phyloP scores from a whole-genome alignment of 2,797 vertebrate species.

The Micromesistius poutassou region DNA sequence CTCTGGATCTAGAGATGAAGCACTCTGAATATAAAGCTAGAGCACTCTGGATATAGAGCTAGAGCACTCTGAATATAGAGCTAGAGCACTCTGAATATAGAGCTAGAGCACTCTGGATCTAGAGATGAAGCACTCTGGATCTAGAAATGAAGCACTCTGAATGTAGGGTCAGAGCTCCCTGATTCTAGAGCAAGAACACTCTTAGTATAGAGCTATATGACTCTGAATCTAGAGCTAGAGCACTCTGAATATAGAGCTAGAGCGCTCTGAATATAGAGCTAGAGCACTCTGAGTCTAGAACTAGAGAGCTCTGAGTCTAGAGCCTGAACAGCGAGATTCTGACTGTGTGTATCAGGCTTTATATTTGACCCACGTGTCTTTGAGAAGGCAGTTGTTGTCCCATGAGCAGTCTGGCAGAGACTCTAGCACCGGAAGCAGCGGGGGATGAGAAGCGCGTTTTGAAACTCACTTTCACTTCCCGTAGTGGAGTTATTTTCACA shows the following conservation, averaged over 20 bases:
- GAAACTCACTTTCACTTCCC: constrained; percentile 6
- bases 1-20: background rate
- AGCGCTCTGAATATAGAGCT: background rate
- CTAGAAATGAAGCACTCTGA: background rate
- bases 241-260: background rate
- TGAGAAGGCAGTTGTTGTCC: background rate
- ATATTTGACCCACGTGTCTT: background rate
- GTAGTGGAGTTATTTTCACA: background rate
- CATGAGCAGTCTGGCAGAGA: background rate
- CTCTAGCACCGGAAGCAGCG: background rate
- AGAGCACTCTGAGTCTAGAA: background rate
- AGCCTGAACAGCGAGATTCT: background rate
- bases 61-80: background rate
- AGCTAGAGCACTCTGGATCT: background rate
- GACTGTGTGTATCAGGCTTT: background rate
- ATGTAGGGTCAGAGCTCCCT: background rate
- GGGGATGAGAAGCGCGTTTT: background rate
- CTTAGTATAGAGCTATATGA: background rate
- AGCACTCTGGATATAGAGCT: background rate
- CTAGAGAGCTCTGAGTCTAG: background rate
- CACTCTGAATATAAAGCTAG: no score
- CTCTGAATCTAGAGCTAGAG: background rate
- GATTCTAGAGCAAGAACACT: background rate
- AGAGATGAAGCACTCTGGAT: background rate
- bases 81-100: background rate